Base-by-base conservation (phyloP, 2,797 vertebrate species). In the Darevskia nairensis region DNA sequence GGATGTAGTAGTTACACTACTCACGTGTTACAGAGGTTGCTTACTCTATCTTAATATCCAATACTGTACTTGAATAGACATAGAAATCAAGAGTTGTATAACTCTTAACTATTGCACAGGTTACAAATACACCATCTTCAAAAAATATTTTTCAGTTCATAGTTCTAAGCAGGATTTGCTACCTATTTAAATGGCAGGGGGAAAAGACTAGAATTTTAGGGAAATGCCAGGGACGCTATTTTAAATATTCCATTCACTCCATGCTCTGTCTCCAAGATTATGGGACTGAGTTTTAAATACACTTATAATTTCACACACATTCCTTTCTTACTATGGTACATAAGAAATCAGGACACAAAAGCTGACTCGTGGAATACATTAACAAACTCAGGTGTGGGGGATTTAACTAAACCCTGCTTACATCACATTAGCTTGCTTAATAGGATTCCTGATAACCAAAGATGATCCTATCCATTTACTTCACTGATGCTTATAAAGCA, bases 391-490 rank as follows among this genome's bases (percentile, higher is more conserved):
- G 39, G 39, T n/a, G n/a, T n/a, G n/a, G n/a, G n/a, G n/a, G n/a
- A n/a, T 8, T 64, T 64, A 29, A 46, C 50, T 75, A 75, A 82
- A 64, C 5, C 21, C 79, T 82, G 19, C 39, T 82, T 75, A 44
- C 9, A 46, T 75, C 46, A 46, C 7, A 76, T 2, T 82, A 23
- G 81, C n/a, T 59, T 82, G 59, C 59, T 75, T 87, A 68, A 87
- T 39, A 87, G 59, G 71, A 66, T 82, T 82, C 39, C 71, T 87
- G 74, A 76, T 68, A 76, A 68, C 79, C 39, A 75, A 68, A 82
- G 71, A 68, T 87, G 68, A 76, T 66, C 86, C 72, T 82, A 81
- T 75, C 55, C 7, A 59, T 35, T 86, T 80, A 81, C 27, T 81
- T 64, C 55, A 64, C 8, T 68, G 39, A 64, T 68, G 71, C 29